Conservation (phyloP, 53 echinoderm and acorn worm species). For the Pentamera pediparva region DNA sequence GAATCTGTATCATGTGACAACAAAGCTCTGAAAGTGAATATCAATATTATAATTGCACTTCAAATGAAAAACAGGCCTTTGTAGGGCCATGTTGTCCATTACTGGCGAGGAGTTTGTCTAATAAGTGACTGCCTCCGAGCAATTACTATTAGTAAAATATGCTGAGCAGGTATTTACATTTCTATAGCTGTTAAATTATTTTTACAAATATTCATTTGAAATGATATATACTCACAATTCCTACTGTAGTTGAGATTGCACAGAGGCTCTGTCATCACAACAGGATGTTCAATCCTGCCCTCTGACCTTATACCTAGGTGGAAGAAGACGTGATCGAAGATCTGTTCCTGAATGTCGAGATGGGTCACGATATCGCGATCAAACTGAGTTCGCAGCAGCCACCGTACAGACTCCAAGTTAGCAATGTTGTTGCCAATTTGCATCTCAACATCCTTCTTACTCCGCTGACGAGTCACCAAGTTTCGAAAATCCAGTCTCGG, state of each 20-base stretch:
- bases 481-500: conserved; percentile 74
- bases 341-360: conserved; percentile 82
- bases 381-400: conserved; percentile 90
- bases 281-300: conserved; percentile 65
- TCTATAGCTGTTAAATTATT: no score
- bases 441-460: conserved; percentile 71
- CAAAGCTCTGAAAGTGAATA: no score
- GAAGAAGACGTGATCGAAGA: conserved; percentile 79
- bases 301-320: conserved; percentile 69
- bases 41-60: no score
- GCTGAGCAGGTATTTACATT: no score
- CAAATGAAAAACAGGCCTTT: no score
- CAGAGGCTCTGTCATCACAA: conserved; percentile 72
- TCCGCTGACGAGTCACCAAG: conserved; percentile 72
- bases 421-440: conserved; percentile 85
- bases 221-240: conserved; percentile 93
- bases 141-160: no score
- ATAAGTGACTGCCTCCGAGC: no score
- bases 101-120: no score
- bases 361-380: conserved; percentile 83
- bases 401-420: conserved; percentile 84
- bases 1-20: no score
- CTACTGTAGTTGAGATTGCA: conserved; percentile 88
- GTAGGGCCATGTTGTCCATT: no score
- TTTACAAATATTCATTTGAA: no score